Evolutionary conservation across 2,888 invertebrate genomes (phyloP).

Genomic region (Caenorhabditis macrosperma): DNA sequence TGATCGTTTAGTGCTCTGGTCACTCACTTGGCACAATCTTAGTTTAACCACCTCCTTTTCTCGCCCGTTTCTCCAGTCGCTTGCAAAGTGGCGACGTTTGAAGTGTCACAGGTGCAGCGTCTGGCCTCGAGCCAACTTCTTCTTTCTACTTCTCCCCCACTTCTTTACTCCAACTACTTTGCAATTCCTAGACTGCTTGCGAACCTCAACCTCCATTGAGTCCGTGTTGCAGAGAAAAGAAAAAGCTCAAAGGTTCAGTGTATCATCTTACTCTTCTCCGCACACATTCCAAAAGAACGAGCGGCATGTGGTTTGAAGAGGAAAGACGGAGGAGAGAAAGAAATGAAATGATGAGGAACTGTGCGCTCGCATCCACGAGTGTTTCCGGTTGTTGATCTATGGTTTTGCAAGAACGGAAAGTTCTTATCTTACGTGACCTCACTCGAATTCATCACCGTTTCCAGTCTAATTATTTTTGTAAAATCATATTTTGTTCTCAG

Average conservation of each 20-base stretch:
- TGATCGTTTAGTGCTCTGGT: neutral
- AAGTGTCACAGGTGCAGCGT: slow-evolving; percentile 12
- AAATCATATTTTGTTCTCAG: too few species aligned
- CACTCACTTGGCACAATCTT: neutral
- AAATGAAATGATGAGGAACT: neutral
- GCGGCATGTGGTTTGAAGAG: slow-evolving; percentile 38
- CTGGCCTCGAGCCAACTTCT: neutral
- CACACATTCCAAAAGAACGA: slow-evolving; percentile 18
- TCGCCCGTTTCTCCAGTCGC: neutral
- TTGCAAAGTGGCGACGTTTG: slow-evolving; percentile 13
- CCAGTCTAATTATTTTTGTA: neutral
- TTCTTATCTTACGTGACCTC: slow-evolving; percentile 19
- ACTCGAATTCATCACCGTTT: neutral
- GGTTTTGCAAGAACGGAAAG: slow-evolving; percentile 16
- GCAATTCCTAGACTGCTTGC: slow-evolving; percentile 42
- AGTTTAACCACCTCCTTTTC: neutral
- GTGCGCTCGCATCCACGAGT: slow-evolving; percentile 21
- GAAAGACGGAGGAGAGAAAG: neutral
- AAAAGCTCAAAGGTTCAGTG: slow-evolving; percentile 43
- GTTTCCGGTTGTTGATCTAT: slow-evolving; percentile 32
- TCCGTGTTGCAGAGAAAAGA: neutral
- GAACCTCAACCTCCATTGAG: slow-evolving; percentile 36
- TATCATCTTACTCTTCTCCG: slow-evolving; percentile 42
- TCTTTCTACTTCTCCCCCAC: neutral
- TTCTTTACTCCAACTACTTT: slow-evolving; percentile 19